Base-by-base conservation (phyloP, 2,113 vertebrate genomes). In the Promerops cafer region DNA sequence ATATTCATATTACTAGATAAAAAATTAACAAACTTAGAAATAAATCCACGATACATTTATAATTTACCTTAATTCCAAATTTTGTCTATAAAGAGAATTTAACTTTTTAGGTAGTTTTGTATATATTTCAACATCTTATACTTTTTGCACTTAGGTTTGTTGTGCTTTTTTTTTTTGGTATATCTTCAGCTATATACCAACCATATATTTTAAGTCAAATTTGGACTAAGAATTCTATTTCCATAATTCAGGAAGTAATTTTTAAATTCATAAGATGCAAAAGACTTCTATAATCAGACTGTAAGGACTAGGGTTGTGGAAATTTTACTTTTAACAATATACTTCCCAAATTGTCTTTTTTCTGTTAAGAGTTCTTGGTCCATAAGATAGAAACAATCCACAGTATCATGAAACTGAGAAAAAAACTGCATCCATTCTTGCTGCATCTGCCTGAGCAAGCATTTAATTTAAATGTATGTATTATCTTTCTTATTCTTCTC, bases 291-390 rank as follows among this genome's bases (percentile, higher is more conserved):
- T n/a, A 50, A 66, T 80, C 66, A 15, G 22, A 50, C 40, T 83
- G 27, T 89, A 28, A 76, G 80, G 8, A 61, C 20, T 57, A 64
- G 49, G 45, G 24, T 40, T 91, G 27, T 78, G 10, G 26, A 88
- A 96, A 93, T 74, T n/a, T 37, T 60, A 56, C 8, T 85, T 87
- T 72, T 83, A 31, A 44, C 14, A 60, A 53, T 80, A n/a, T 33
- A 5, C 4, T 80, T 89, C 50, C 33, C 33, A 89, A 70, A 23
- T 18, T 40, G 9, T 19, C 22, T 42, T 64, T 39, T 19, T 17
- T 39, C 87, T 92, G 11, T 12, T 59, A 45, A 15, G 7, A 37
- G 2, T 81, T 61, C 3, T 40, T 9, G 40, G 20, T 5, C 13
- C 7, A 47, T 8, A 24, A 69, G 26, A n/a, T 42, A 30, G 26